Base-by-base conservation (phyloP, 2,113 vertebrate species). In the Nesoenas mayeri region DNA sequence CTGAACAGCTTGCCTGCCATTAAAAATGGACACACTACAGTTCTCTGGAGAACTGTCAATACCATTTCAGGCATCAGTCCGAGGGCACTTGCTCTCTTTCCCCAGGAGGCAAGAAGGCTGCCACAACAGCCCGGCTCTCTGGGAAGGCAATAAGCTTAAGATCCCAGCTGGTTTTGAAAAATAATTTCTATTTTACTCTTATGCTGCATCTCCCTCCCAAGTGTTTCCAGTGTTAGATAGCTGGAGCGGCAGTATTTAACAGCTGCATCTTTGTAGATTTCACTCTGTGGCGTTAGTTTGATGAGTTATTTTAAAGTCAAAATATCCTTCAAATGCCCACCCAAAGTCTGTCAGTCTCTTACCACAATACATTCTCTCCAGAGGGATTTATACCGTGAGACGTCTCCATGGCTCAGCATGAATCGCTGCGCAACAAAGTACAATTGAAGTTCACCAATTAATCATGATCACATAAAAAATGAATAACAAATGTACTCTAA, bases 291-390 rank as follows among this genome's bases (percentile, higher is more conserved):
- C 32, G 61, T n/a, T 64, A 66, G 32, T 85, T 91, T 62, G 79
- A 88, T 34, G 42, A 86, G 32, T 60, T 79, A 88, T 86, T 95
- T 90, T 64, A 75, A 94, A 96, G 79, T 64, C 67, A 88, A 82
- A 88, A 88, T 74, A 94, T 10, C 56, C 53, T 92, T 88, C 53
- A 64, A 88, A 88, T 94, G 79, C 65, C 85, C 93, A 94, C 85
- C 91, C 92, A 79, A 88, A 79, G 40, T 74, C 92, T 94, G 73
- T 56, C 79, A 88, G 28, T 73, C 75, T 88, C 88, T 60, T 57
- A 60, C 64, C 7, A 78, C 15, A 74, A 48, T 14, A 40, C 65
- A 36, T 69, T 57, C 24, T 87, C 70, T 69, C 61, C 40, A 50
- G 85, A 72, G 65, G 65, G 31, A 79, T 88, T 92, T 92, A 85